Evolutionary conservation across 2,888 invertebrate genomes (phyloP), one percentile per base, ranked within the genome.

Genomic region (Diaperis boleti): DNA sequence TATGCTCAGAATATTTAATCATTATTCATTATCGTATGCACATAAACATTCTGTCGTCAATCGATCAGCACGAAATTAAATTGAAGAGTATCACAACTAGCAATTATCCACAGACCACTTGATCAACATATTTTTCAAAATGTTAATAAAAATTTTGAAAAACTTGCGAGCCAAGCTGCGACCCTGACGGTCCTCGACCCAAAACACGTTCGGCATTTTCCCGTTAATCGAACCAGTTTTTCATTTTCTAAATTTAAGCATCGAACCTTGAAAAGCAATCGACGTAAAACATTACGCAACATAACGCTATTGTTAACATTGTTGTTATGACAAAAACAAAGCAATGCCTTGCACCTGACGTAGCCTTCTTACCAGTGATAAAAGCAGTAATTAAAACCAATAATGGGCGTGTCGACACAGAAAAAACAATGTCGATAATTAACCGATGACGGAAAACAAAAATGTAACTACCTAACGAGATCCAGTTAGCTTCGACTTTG

Each of bases 241-340:
- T n/a, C 26, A 26, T 26, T 26, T 26, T 26, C 26, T 26, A 26
- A 26, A 3, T 26, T 26, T 26, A 26, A 6, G 26, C 26, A 26
- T 26, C 22, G 13, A 33, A 33, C 33, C 33, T 33, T 33, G 33
- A 33, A 33, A 33, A 33, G 11, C 33, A 33, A 33, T 33, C 33
- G 11, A 13, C 13, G 33, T 33, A 1, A 2, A 33, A 2, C 4
- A 33, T 33, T 33, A 33, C 33, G 33, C 11, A 33, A 33, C 33
- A 33, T 33, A 33, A 33, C 13, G 33, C 33, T 22, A 33, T 11
- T 3, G 11, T 13, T 13, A n/a, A n/a, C 33, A 33, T 3, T 10
- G 11, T n/a, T 33, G 4, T n/a, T n/a, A n/a, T n/a, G 2, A 33
- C 10, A 33, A 33, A 33, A 33, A 22, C 22, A 22, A 33, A 33